Evolutionary conservation across 2,113 vertebrate genomes (phyloP).

Genomic region (Myotis brandtii): DNA sequence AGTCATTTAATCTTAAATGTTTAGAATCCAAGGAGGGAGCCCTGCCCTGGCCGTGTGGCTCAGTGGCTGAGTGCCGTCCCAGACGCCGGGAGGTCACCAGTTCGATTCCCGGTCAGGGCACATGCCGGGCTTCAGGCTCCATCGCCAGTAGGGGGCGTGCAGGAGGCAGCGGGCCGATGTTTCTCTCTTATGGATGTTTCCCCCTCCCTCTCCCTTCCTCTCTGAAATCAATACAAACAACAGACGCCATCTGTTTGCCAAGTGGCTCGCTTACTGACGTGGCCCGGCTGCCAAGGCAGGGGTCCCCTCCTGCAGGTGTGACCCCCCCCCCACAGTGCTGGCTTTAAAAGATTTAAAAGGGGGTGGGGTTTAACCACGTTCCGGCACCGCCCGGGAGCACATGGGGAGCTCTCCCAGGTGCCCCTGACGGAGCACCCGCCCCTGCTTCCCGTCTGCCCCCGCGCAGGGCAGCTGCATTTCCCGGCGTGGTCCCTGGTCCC

Average conservation of each 20-base stretch:
- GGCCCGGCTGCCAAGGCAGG: not conserved
- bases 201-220: not conserved
- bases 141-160: not conserved
- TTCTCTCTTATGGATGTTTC: too few relatives aligned
- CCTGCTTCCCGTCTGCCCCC: not conserved
- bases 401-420: not conserved
- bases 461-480: not conserved
- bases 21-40: not conserved
- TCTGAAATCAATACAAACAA: not conserved
- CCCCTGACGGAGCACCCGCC: fast-evolving
- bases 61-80: too few relatives aligned
- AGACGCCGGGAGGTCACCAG: not conserved
- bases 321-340: not conserved
- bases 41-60: not conserved
- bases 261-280: fast-evolving
- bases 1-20: not conserved
- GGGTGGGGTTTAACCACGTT: fast-evolving
- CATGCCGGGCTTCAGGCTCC: not conserved
- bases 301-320: not conserved
- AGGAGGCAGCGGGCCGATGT: not conserved
- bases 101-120: not conserved
- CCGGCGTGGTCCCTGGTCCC: fast-evolving
- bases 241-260: too few relatives aligned
- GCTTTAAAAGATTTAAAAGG: too few relatives aligned
- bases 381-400: not conserved